phyloP scores from a whole-genome alignment of 1,140 invertebrate genomes.

The Augochlora pura region DNA sequence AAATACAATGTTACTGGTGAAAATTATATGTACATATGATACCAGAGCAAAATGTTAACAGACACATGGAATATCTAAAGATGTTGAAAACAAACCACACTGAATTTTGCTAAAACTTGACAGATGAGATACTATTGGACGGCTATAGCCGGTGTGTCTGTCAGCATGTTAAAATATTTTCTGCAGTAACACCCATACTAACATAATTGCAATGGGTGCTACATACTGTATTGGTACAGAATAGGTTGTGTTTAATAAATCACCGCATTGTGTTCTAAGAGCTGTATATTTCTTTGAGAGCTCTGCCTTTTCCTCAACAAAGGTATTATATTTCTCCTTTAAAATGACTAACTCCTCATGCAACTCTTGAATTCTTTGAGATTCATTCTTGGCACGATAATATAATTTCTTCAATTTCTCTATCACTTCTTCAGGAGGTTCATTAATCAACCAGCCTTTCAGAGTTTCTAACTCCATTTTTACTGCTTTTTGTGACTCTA shows the following conservation, averaged over 20 bases:
- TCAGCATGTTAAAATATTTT: conserved; percentile 72
- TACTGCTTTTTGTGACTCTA: conserved; percentile 62
- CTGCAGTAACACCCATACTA: conserved; percentile 76
- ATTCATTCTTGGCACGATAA: conserved; percentile 74
- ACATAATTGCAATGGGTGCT: conserved; percentile 70
- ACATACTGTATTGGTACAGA: conserved; percentile 78
- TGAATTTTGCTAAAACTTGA: no score
- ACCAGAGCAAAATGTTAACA: conserved; percentile 21
- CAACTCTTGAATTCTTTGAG: conserved; percentile 74
- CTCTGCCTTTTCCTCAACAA: conserved; percentile 78
- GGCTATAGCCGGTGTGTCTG: no score
- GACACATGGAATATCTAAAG: no score
- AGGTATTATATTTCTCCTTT: conserved; percentile 79
- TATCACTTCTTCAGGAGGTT: conserved; percentile 64
- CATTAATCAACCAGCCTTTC: conserved; percentile 69
- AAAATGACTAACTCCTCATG: conserved; percentile 80
- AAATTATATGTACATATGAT: conserved; percentile 39
- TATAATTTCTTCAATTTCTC: conserved; percentile 69
- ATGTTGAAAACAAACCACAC: no score
- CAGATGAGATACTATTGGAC: no score
- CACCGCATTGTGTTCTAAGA: conserved; percentile 74
- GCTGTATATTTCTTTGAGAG: conserved; percentile 75
- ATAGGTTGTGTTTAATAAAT: conserved; percentile 73
- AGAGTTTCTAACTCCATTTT: conserved; percentile 68
- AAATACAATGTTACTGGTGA: conserved; percentile 26